Evolutionary conservation across 1,140 invertebrate genomes (phyloP).

Genomic region (Lepidostoma basale): DNA sequence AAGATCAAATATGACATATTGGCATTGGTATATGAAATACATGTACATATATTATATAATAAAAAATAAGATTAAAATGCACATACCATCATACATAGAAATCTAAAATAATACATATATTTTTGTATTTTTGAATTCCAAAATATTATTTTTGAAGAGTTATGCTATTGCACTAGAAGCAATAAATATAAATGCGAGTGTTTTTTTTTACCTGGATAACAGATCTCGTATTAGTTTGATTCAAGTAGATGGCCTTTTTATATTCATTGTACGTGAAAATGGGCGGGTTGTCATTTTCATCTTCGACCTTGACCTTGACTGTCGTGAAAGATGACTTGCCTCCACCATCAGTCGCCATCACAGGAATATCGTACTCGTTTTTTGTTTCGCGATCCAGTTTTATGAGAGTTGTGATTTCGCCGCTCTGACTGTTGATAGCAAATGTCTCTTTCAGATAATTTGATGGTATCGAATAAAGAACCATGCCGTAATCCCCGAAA

Average conservation of each 20-base stretch:
- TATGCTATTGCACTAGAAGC: too few relatives aligned
- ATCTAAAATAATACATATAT: too few relatives aligned
- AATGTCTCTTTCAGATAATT: slow-evolving; percentile 75
- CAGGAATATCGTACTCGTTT: slow-evolving; percentile 72
- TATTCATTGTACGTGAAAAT: slow-evolving; percentile 76
- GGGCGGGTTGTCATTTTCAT: slow-evolving; percentile 86
- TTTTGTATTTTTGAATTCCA: too few relatives aligned
- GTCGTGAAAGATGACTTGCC: slow-evolving; percentile 76
- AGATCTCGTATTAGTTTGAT: slow-evolving; percentile 64
- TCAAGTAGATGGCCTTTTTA: slow-evolving; percentile 70
- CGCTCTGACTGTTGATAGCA: slow-evolving; percentile 74
- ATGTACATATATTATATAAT: too few relatives aligned
- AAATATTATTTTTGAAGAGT: too few relatives aligned
- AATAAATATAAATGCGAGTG: too few relatives aligned
- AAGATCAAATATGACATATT: too few relatives aligned
- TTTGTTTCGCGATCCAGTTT: slow-evolving; percentile 76
- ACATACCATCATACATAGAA: too few relatives aligned
- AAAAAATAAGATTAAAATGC: too few relatives aligned
- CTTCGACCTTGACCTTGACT: slow-evolving; percentile 73
- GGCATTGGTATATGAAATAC: too few relatives aligned
- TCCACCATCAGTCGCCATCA: slow-evolving; percentile 81
- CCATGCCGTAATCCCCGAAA: slow-evolving; percentile 71
- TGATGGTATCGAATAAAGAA: slow-evolving; percentile 77
- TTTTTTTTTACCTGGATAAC: slow-evolving; percentile 72
- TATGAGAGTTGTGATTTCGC: slow-evolving; percentile 75